Percentiles rank a stretch among this genome's conserved stretches.
Evolutionary conservation across 2,113 vertebrate genomes (phyloP).

Genomic region (Pholis gunnellus): DNA sequence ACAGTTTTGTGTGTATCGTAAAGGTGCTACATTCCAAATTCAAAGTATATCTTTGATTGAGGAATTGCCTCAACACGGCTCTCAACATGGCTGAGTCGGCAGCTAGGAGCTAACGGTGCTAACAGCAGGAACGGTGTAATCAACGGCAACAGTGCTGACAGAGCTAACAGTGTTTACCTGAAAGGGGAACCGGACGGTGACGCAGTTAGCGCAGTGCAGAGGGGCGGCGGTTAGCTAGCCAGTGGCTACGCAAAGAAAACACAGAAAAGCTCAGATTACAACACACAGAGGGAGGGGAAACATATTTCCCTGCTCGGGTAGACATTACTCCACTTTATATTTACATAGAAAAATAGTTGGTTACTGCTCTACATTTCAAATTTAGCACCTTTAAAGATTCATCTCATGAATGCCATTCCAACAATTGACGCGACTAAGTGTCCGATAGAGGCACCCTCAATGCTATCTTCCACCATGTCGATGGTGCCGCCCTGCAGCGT

Average conservation of each 20-base stretch:
- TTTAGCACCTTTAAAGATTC: slow-evolving; percentile 8
- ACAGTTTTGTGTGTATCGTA: slow-evolving; percentile 19
- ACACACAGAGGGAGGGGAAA: background rate
- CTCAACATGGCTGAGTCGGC: background rate
- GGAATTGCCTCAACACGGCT: background rate
- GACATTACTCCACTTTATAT: background rate
- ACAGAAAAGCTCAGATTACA: background rate
- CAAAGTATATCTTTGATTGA: background rate
- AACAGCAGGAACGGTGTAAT: background rate
- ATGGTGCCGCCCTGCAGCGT: slow-evolving; percentile 54
- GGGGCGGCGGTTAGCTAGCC: background rate
- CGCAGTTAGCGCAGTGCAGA: background rate
- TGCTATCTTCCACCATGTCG: slow-evolving; percentile 53
- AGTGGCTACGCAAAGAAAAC: background rate
- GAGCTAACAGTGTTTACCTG: background rate
- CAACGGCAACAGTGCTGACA: background rate
- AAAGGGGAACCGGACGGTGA: background rate
- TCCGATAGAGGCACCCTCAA: slow-evolving; percentile 47
- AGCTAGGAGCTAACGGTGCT: background rate
- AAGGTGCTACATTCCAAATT: background rate
- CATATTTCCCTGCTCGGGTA: background rate
- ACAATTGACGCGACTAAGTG: slow-evolving; percentile 26
- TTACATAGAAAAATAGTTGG: background rate
- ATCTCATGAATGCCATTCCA: slow-evolving; percentile 38
- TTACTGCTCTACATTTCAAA: background rate